phyloP scores from a whole-genome alignment of 2,888 invertebrate species.

The Spodoptera littoralis region DNA sequence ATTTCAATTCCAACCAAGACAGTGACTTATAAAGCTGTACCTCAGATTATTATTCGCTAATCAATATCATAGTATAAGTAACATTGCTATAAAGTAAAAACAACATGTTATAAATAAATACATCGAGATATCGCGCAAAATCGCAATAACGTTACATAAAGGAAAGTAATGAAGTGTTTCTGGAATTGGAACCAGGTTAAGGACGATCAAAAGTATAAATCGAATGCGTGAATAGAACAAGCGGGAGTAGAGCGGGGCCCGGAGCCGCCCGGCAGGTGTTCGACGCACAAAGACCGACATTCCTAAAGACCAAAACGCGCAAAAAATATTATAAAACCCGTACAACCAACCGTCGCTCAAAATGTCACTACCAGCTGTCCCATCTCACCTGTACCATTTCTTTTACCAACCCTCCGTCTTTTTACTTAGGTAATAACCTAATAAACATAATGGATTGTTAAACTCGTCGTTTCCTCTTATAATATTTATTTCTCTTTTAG shows the following conservation, averaged over 20 bases:
- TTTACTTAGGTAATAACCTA: conserved; percentile 47
- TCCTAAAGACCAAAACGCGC: conserved; percentile 67
- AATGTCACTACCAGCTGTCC: conserved; percentile 84
- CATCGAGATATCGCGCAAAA: conserved; percentile 8
- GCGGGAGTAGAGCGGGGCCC: conserved; percentile 63
- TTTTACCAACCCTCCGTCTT: conserved; percentile 54
- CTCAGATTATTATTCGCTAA: too few relatives aligned
- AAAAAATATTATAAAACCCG: conserved; percentile 72
- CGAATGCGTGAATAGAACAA: conserved; percentile 65
- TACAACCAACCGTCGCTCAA: conserved; percentile 66
- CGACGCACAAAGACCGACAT: conserved; percentile 73
- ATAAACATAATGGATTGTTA: conserved; percentile 42
- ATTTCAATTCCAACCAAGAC: too few relatives aligned
- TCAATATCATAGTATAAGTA: not conserved
- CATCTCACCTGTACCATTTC: conserved; percentile 68
- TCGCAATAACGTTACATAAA: conserved; percentile 22
- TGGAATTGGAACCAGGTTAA: conserved; percentile 63
- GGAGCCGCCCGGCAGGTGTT: conserved; percentile 78
- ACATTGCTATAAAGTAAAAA: too few relatives aligned
- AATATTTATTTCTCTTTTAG: conserved; percentile 14
- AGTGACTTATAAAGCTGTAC: too few relatives aligned
- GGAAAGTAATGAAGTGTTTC: conserved; percentile 43
- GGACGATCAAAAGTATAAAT: conserved; percentile 58
- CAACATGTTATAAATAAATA: not conserved
- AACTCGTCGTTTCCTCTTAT: conserved; percentile 28